A percentile compares a stretch with the other conserved stretches of the same genome.
These are phyloP conservation scores for Formica aserva DNA, from an alignment of 2,888 invertebrate genomes.

Conservation along the genomic window DNA sequence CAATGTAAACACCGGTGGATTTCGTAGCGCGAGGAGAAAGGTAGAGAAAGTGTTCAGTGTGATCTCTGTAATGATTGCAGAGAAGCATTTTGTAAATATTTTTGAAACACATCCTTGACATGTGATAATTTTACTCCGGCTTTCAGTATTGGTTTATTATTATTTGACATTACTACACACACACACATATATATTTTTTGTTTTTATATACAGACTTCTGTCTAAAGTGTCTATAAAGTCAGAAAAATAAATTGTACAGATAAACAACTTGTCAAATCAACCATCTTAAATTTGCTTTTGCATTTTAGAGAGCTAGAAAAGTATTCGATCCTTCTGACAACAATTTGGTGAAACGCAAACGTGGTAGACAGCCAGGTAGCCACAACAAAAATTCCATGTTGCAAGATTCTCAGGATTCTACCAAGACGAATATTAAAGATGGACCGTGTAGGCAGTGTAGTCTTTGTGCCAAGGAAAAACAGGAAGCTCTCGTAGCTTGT, in stretches of 20 bases:
- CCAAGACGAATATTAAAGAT: conserved; percentile 78
- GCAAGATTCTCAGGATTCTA: conserved; percentile 79
- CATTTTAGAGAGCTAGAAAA: conserved; percentile 91
- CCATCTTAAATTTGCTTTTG: not conserved
- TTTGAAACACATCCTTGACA: not conserved
- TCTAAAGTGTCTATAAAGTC: not conserved
- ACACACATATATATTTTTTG: not conserved
- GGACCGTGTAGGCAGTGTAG: conserved; percentile 82
- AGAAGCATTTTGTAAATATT: not conserved
- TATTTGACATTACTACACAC: not conserved
- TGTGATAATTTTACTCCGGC: not conserved
- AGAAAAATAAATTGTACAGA: not conserved
- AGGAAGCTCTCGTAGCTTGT: conserved; percentile 89
- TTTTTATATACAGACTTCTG: too few relatives aligned
- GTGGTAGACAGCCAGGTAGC: conserved; percentile 89
- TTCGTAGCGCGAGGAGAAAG: conserved; percentile 84
- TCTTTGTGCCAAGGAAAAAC: conserved; percentile 83
- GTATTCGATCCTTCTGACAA: conserved; percentile 95
- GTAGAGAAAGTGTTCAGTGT: conserved; percentile 62
- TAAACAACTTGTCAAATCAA: not conserved
- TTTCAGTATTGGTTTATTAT: not conserved
- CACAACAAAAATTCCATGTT: conserved; percentile 87
- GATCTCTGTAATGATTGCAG: not conserved
- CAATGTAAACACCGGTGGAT: conserved; percentile 80
- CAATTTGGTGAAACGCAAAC: conserved; percentile 91